phyloP scores from a whole-genome alignment of 2,113 vertebrate species.

The Hypocryptadius cinnamomeus region DNA sequence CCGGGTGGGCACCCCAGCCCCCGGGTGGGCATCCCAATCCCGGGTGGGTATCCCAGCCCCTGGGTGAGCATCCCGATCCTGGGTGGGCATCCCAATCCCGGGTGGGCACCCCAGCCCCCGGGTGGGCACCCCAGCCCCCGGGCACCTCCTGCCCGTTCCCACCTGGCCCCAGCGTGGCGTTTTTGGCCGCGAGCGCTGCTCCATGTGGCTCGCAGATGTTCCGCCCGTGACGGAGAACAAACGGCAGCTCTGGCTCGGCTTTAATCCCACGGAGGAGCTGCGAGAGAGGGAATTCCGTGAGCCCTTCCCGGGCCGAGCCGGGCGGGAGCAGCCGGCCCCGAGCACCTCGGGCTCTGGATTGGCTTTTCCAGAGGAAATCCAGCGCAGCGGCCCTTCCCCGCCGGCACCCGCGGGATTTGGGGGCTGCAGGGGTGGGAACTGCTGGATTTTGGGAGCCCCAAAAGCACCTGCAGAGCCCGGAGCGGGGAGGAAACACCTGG shows the following conservation, averaged over 20 bases:
- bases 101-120: background rate
- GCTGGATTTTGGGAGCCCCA: background rate
- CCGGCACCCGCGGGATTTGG: accelerated
- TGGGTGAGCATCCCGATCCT: background rate
- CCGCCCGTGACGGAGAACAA: background rate
- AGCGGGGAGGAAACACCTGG: background rate
- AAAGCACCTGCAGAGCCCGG: background rate
- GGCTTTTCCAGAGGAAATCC: background rate
- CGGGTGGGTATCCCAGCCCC: background rate
- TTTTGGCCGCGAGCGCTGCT: background rate
- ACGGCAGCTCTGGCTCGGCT: background rate
- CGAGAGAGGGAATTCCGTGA: background rate
- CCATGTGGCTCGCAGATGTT: conserved; percentile 33
- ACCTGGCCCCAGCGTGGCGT: background rate
- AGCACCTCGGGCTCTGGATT: accelerated
- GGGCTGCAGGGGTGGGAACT: background rate
- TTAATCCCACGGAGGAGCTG: background rate
- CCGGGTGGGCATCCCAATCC: background rate
- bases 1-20: too few relatives aligned
- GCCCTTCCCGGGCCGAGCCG: background rate
- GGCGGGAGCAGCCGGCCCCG: background rate
- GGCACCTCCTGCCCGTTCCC: background rate
- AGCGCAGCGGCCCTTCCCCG: background rate
- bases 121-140: background rate
- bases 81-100: background rate